Evolutionary conservation across 2,113 vertebrate species (phyloP), one percentile per base, ranked within the genome.

Genomic region (Percina caprodes): DNA sequence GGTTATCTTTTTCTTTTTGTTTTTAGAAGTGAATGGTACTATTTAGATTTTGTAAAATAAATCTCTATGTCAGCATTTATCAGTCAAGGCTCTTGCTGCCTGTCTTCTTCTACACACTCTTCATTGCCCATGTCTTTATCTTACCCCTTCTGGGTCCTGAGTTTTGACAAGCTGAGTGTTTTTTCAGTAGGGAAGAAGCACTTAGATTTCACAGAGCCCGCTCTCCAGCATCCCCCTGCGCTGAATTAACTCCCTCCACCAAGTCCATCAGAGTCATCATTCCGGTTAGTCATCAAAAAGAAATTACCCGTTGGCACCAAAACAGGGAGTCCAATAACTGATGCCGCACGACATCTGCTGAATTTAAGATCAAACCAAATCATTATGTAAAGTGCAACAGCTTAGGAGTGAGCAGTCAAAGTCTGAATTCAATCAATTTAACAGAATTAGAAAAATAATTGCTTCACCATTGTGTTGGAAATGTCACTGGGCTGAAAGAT

Each of bases 201-300:
- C 66, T 88, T 59, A 35, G 59, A n/a, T n/a, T 52, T 30, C 33
- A 1, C 14, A 74, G 58, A 74, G 35, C 58, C 69, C 39, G 59
- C 81, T 77, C 85, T 84, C 81, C 79, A 79, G 72, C 87, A 84
- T 89, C 85, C 61, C 77, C 69, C 59, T 80, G 69, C 30, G 49
- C 80, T 85, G 52, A 88, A 58, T 68, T 59, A 75, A 82, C 77
- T 56, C 60, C 73, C 54, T 74, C 51, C 35, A 56, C 68, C 55
- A 45, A 62, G 56, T 62, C 56, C 49, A 35, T 74, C 67, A 74
- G 6, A 69, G 63, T 68, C 84, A 81, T 77, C 66, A 79, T 67
- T 67, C 56, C 12, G 13, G 61, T 68, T 76, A 66, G 24, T 85
- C 63, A 76, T 66, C 51, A 49, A 45, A 23, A 48, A 69, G 63